These are phyloP conservation scores for Branchellion lobata DNA, from an alignment of 2,888 invertebrate species.

Conservation along the genomic window DNA sequence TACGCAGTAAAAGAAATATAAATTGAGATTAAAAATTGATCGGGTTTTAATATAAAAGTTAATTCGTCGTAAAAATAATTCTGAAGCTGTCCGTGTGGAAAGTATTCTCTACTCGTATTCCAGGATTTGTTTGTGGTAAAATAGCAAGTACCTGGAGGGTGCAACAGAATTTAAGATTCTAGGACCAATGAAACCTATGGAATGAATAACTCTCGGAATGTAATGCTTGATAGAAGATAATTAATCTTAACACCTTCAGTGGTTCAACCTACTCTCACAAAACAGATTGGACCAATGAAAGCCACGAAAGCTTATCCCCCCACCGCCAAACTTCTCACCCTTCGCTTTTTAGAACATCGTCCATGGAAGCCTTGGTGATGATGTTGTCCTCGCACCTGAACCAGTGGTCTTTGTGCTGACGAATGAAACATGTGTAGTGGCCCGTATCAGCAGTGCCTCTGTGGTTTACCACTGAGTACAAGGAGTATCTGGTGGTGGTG, in stretches of 20 bases:
- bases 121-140: constrained; percentile 92
- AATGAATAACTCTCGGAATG: too few species aligned
- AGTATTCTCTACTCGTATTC: constrained; percentile 68
- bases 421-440: constrained; percentile 91
- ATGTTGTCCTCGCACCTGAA: constrained; percentile 95
- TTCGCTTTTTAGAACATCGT: constrained; percentile 90
- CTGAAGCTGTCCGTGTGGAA: neutral
- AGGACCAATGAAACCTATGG: too few species aligned
- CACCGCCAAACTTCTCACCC: constrained; percentile 70
- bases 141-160: constrained; percentile 79
- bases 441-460: constrained; percentile 87
- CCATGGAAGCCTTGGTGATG: constrained; percentile 81
- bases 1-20: too few species aligned
- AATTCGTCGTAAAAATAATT: neutral
- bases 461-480: constrained; percentile 96
- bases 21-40: neutral
- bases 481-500: constrained; percentile 73
- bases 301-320: too few species aligned
- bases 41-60: too few species aligned
- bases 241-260: too few species aligned
- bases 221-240: too few species aligned
- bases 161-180: too few species aligned
- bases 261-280: too few species aligned
- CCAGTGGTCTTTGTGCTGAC: constrained; percentile 72
- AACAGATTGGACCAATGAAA: too few species aligned